Conservation (phyloP, 92 coral and sea anemone genomes). For the Siderastrea siderea region DNA sequence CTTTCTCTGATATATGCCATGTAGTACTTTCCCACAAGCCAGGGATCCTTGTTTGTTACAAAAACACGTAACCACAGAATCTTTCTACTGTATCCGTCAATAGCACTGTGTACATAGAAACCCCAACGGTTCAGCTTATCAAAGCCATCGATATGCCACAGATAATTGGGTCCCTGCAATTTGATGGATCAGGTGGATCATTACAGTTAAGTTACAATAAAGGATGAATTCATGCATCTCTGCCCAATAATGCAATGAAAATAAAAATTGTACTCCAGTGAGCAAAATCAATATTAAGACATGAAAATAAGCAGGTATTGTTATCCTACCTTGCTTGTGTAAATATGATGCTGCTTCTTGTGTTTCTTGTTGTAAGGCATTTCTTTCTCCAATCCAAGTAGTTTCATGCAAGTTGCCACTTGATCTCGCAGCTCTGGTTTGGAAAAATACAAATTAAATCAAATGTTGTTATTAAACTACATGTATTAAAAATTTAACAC, state of each 20-base stretch:
- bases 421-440: slow-evolving; percentile 47
- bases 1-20: slow-evolving; percentile 12
- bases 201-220: neutral
- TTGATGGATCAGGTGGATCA: neutral
- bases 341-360: slow-evolving; percentile 38
- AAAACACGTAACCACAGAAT: slow-evolving; percentile 36
- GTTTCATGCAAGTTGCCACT: slow-evolving; percentile 44
- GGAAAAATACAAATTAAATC: neutral
- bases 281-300: neutral
- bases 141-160: slow-evolving; percentile 48
- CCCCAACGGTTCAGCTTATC: slow-evolving; percentile 44
- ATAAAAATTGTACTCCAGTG: neutral
- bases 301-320: neutral
- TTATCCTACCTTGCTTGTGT: slow-evolving; percentile 42
- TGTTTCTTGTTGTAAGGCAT: slow-evolving; percentile 25
- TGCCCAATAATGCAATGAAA: neutral
- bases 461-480: neutral
- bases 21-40: slow-evolving; percentile 53
- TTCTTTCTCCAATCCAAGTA: slow-evolving; percentile 44
- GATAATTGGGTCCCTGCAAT: slow-evolving; percentile 13
- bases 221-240: neutral
- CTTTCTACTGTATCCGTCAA: slow-evolving; percentile 32
- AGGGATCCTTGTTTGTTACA: slow-evolving; percentile 53
- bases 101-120: slow-evolving; percentile 4
- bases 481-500: too few species aligned